Evolutionary conservation across 1,140 invertebrate genomes (phyloP), one percentile per base, ranked within the genome.

Genomic region (Penaeus vannamei): DNA sequence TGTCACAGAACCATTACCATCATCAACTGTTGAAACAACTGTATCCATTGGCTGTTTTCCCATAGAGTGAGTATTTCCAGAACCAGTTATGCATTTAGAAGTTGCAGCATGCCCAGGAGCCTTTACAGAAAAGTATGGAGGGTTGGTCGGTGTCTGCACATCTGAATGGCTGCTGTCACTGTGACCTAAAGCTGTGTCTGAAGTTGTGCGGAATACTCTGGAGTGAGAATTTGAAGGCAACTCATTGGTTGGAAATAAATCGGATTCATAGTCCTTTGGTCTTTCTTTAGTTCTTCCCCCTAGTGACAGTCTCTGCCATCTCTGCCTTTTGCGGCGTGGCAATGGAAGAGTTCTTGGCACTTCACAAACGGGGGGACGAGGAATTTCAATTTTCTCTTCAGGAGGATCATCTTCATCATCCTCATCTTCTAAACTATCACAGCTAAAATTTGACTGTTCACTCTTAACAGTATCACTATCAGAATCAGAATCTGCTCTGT

Each of bases 381-480:
- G 86, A 81, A 36, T 64, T 23, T 69, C 36, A 53, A 53, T 53
- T 53, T 53, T 53, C 14, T 12, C 53, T 53, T 53, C 53, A 0
- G 53, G 53, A 53, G 53, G 1, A 36, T 87, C 80, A 10, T 80
- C 79, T 36, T 90, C 84, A 26, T 79, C 61, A n/a, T 86, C 89
- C 66, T 86, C 77, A 60, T 91, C 85, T 46, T 91, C 89, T 59
- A 91, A 84, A 89, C 91, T 91, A 85, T 91, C 91, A 86, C 87
- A 91, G 72, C 91, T 91, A 77, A 90, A 91, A 69, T 90, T 90
- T 64, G 89, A 88, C n/a, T 89, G 87, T 42, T 90, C 90, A 81
- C 91, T 91, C 62, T 86, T 89, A 20, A 91, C 89, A 36, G 91
- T 91, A 42, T 90, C 89, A 84, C 85, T 90, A 29, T 90, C 91